phyloP scores from a whole-genome alignment of 2,113 vertebrate genomes.

The Budorcas taxicolor region DNA sequence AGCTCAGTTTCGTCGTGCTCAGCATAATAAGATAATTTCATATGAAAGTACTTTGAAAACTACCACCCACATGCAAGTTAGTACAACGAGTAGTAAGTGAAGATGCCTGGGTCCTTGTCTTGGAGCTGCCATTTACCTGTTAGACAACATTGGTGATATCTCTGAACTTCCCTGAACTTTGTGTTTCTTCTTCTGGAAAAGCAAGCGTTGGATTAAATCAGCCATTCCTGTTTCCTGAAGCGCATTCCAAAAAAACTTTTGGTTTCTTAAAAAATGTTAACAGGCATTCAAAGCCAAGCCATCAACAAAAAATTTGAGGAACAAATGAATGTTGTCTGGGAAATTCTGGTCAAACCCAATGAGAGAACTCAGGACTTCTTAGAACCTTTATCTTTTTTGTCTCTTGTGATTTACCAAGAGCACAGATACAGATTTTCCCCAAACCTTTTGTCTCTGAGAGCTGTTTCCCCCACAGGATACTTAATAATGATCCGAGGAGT shows the following conservation, averaged over 20 bases:
- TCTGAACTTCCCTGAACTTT: not conserved
- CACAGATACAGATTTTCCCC: not conserved
- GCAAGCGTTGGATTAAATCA: not conserved
- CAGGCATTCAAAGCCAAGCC: not conserved
- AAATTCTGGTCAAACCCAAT: not conserved
- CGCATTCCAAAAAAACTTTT: not conserved
- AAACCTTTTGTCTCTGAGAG: not conserved
- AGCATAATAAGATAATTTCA: not conserved
- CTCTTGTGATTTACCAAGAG: not conserved
- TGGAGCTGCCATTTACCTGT: not conserved
- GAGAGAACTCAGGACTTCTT: not conserved
- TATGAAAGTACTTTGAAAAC: not conserved
- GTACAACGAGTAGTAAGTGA: not conserved
- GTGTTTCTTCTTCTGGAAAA: not conserved
- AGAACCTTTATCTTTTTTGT: not conserved
- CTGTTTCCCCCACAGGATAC: not conserved
- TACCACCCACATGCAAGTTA: not conserved
- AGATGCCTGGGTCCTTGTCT: not conserved
- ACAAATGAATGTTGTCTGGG: not conserved
- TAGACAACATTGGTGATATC: not conserved
- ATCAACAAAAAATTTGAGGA: not conserved
- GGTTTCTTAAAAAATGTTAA: not conserved
- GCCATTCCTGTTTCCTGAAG: not conserved
- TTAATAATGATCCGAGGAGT: not conserved
- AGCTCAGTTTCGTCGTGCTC: not conserved